phyloP scores from a whole-genome alignment of 2,797 vertebrate genomes.

The Psittacula derbiana region DNA sequence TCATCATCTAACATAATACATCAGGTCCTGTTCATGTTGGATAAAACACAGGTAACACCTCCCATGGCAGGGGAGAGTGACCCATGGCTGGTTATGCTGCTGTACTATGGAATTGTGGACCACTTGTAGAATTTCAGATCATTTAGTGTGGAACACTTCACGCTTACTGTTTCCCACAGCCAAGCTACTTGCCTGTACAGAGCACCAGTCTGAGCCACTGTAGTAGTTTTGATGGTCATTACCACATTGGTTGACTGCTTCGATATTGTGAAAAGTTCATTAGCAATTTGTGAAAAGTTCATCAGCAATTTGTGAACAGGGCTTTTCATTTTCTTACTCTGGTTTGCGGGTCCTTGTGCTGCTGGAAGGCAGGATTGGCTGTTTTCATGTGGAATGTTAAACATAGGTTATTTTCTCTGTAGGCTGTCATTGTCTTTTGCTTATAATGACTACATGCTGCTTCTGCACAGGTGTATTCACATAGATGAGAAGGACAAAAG shows the following conservation, averaged over 20 bases:
- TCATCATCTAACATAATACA: rapidly evolving
- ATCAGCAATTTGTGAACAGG: background rate
- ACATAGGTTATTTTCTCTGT: background rate
- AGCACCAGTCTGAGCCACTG: background rate
- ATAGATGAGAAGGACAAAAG: background rate
- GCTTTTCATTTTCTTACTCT: background rate
- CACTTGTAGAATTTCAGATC: background rate
- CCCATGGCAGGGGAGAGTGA: rapidly evolving
- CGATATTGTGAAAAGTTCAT: background rate
- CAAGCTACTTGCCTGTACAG: background rate
- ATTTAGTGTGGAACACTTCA: background rate
- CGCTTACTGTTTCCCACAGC: background rate
- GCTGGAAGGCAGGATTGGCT: background rate
- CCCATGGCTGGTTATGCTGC: rapidly evolving
- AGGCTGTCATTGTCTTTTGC: background rate
- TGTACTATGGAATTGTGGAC: background rate
- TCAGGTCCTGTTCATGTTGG: background rate
- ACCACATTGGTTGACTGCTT: background rate
- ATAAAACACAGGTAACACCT: background rate
- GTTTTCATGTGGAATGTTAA: background rate
- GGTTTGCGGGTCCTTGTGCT: background rate
- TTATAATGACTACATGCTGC: background rate
- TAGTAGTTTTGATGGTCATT: background rate
- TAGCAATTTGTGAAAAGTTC: background rate
- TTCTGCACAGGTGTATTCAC: background rate